Evolutionary conservation across 2,888 invertebrate species (phyloP), one percentile per base, ranked within the genome.

Genomic region (Tholera decimalis): DNA sequence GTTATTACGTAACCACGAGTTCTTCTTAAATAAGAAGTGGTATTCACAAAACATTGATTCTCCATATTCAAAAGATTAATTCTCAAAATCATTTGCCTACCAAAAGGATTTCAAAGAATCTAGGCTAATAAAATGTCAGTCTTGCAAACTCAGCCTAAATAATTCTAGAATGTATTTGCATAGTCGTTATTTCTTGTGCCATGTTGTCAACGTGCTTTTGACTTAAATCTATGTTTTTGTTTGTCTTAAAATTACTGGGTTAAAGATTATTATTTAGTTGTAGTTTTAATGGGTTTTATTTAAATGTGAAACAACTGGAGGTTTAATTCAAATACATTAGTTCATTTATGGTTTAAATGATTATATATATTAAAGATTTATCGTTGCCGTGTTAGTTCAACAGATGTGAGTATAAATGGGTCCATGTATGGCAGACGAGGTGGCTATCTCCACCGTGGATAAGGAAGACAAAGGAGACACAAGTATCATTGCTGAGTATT

Each of bases 81-180:
- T 2, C 13, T 2, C 26, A 49, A 51, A 47, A 75, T 39, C n/a
- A 44, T 65, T 65, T 54, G 57, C 13, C 15, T 33, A 43, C 37
- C 22, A 24, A 46, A 49, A 77, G 64, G 57, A 65, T 73, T 51
- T 43, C 59, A 18, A 53, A 59, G 63, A 53, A 81, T 78, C 54
- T 72, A 62, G 82, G 82, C 62, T 75, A 79, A 63, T 65, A 75
- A 66, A 79, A 66, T 80, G 50, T 59, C 67, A 69, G 62, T 44
- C 44, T 67, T 37, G 28, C 49, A 39, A 59, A 65, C 50, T 35
- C 6, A 49, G 55, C 33, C 28, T 26, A 35, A 57, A 54, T 56
- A 61, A 80, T 79, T 58, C 64, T 77, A 50, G 61, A 75, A 62
- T 67, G 8, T 59, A 81, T 79, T 81, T 49, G 56, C 79, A 75